Evolutionary conservation across 2,797 vertebrate species (phyloP).

Genomic region (Tolypeutes matacus): DNA sequence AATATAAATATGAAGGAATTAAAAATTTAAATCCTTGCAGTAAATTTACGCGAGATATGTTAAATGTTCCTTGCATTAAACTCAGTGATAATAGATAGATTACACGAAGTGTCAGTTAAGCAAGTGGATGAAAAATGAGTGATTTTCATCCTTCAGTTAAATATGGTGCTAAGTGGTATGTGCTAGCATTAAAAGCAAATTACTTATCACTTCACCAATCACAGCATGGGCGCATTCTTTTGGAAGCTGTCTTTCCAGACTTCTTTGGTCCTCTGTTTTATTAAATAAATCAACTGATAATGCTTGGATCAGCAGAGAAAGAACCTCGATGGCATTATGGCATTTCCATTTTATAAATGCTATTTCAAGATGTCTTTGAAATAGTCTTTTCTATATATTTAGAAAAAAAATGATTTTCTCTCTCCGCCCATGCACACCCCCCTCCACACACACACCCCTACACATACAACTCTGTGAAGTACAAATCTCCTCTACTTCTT

Average conservation of each 20-base stretch:
- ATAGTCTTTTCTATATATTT: neutral
- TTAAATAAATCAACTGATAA: conserved; percentile 89
- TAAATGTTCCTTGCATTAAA: conserved; percentile 81
- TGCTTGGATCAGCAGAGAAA: conserved; percentile 82
- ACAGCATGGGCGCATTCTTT: conserved; percentile 87
- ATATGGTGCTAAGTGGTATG: conserved; percentile 89
- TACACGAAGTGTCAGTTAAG: conserved; percentile 85
- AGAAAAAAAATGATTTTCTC: neutral
- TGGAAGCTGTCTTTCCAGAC: conserved; percentile 84
- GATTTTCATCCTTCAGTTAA: conserved; percentile 89
- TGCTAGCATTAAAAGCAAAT: conserved; percentile 90
- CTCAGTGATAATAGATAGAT: conserved; percentile 87
- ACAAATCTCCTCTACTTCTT: neutral
- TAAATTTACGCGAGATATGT: conserved; percentile 85
- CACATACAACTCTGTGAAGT: neutral
- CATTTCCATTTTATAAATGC: conserved; percentile 25
- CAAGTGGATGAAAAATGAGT: conserved; percentile 89
- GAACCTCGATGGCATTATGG: conserved; percentile 65
- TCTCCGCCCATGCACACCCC: too few species aligned
- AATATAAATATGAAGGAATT: conserved; percentile 87
- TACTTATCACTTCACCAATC: conserved; percentile 90
- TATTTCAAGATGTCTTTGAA: neutral
- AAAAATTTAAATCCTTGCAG: conserved; percentile 87
- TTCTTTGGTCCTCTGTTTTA: conserved; percentile 86
- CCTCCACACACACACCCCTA: neutral